Evolutionary conservation across 2,888 invertebrate genomes (phyloP), one percentile per base, ranked within the genome.

Genomic region (Lepetodrilus schrolli): DNA sequence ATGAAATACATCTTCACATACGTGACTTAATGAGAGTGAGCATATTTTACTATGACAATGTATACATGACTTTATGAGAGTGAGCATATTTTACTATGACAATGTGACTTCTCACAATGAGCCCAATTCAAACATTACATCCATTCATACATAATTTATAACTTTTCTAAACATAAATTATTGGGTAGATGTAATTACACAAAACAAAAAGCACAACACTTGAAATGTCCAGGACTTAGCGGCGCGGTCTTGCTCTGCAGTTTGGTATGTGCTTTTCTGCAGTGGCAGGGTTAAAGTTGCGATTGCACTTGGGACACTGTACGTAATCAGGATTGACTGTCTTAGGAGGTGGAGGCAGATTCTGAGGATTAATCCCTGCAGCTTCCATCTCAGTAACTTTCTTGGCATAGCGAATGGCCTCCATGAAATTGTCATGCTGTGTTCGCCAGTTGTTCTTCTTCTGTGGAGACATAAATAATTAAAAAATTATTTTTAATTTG

Each of bases 191-290:
- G n/a, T n/a, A n/a, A n/a, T n/a, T n/a, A n/a, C n/a, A 17, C 7
- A n/a, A n/a, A 17, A 48, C 48, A 4, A 48, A 4, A 48, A 7
- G 3, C 21, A 20, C 20, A 48, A 4, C 7, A 48, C 17, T 38
- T 13, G 20, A 48, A n/a, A 2, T 4, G 47, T n/a, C n/a, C 38
- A 38, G 7, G 51, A 30, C 43, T 58, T 58, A 58, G 23, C 58
- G 58, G 5, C 30, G 58, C 1, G 30, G 58, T 30, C 30, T 58
- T 23, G 58, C 58, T 1, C 30, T 26, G 77, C 98, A 98, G 91
- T 95, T 95, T 68, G 98, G 97, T 83, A 98, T 96, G 92, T 98
- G 97, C 34, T 97, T 92, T 81, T 95, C 95, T 1, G 97, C 98
- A 1, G 87, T 88, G 0, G 92, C 91, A 85, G 94, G 93, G 92